Evolutionary conservation across 2,888 invertebrate species (phyloP).

Genomic region (Hermaeophaga mercurialis): DNA sequence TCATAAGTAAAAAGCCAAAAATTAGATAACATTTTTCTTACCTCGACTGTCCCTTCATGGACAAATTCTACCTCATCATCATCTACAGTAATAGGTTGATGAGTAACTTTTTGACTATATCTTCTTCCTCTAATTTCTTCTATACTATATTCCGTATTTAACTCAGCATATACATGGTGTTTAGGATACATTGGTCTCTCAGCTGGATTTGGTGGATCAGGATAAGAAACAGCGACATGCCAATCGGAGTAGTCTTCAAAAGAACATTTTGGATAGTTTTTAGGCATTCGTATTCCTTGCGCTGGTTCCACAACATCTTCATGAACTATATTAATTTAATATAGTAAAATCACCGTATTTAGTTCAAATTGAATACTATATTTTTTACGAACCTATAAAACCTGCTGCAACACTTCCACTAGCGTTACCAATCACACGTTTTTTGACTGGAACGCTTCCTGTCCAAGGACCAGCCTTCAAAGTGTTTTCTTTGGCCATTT

Average conservation of each 20-base stretch:
- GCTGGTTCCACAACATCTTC: conserved; percentile 63
- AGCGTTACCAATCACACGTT: conserved; percentile 38
- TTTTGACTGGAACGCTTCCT: conserved; percentile 52
- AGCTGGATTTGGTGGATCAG: conserved; percentile 66
- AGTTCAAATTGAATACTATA: no score
- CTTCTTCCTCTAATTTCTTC: conserved; percentile 73
- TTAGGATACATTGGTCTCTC: conserved; percentile 71
- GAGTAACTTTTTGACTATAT: background rate
- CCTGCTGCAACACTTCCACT: conserved; percentile 47
- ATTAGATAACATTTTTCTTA: background rate
- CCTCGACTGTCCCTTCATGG: conserved; percentile 29
- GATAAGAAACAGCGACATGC: conserved; percentile 57
- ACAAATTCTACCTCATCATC: conserved; percentile 31
- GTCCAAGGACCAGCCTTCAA: conserved; percentile 75
- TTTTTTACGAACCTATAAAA: conserved; percentile 57
- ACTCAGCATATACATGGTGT: conserved; percentile 65
- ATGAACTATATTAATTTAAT: conserved; percentile 63
- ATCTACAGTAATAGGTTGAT: conserved; percentile 19
- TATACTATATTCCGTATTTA: conserved; percentile 72
- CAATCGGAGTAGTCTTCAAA: conserved; percentile 62
- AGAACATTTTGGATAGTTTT: conserved; percentile 45
- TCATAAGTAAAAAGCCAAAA: background rate
- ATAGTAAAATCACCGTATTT: no score
- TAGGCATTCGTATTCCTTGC: conserved; percentile 31
- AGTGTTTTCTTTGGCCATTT: conserved; percentile 70